phyloP scores from a whole-genome alignment of 2,113 vertebrate species.

The Corapipo altera region DNA sequence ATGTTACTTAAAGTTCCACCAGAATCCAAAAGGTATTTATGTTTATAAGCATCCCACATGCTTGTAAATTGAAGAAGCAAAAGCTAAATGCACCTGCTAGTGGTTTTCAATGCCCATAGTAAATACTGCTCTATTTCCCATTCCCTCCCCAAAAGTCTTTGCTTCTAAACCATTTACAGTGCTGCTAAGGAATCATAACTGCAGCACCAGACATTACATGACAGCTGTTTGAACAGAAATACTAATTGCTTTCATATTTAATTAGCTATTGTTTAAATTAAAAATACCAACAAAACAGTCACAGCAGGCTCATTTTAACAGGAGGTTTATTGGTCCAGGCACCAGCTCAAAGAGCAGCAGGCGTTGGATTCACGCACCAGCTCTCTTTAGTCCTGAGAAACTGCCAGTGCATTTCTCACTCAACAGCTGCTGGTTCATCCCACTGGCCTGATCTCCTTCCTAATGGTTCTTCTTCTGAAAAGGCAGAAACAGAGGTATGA shows the following conservation, averaged over 20 bases:
- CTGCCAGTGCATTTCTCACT: not conserved
- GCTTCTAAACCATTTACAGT: slow-evolving; percentile 32
- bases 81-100: not conserved
- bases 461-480: not conserved
- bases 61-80: not conserved
- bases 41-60: not conserved
- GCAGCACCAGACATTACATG: slow-evolving; percentile 53
- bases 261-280: slow-evolving; percentile 72
- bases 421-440: slow-evolving; percentile 27
- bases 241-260: slow-evolving; percentile 72
- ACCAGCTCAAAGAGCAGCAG: slow-evolving; percentile 42
- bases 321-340: slow-evolving; percentile 50
- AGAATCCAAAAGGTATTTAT: not conserved
- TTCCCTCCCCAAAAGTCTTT: not conserved
- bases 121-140: not conserved
- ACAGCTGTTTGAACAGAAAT: slow-evolving; percentile 69
- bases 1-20: not conserved
- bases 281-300: slow-evolving; percentile 66
- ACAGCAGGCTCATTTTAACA: slow-evolving; percentile 59
- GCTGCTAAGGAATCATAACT: slow-evolving; percentile 45
- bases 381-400: slow-evolving; percentile 32
- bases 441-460: not conserved
- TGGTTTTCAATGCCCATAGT: not conserved
- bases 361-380: not conserved
- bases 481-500: not conserved